Percentiles rank a stretch among this genome's conserved stretches.
Conservation (phyloP, 2,888 invertebrate genomes). For the Eurytoma californica region DNA sequence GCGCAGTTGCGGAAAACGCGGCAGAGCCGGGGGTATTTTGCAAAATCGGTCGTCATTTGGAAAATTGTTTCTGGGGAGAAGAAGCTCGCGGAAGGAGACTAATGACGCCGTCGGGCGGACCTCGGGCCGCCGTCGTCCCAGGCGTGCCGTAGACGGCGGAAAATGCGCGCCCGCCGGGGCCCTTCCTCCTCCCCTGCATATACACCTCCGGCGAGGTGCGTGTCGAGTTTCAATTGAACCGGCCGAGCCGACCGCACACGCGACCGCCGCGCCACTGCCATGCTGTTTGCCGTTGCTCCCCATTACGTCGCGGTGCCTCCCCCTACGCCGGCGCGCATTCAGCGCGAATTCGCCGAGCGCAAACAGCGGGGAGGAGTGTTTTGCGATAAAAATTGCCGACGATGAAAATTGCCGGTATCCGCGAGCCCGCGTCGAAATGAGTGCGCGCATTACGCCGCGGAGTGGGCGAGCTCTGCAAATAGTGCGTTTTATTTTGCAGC, state of each 20-base stretch:
- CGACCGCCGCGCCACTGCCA: conserved; percentile 54
- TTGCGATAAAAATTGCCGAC: conserved; percentile 1
- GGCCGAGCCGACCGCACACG: conserved; percentile 53
- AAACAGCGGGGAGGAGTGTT: neutral
- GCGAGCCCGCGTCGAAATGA: too few relatives aligned
- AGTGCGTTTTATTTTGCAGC: too few relatives aligned
- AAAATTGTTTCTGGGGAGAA: conserved; percentile 40
- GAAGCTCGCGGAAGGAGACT: conserved; percentile 6
- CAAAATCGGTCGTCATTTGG: conserved; percentile 45
- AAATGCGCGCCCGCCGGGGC: conserved; percentile 12
- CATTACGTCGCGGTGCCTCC: conserved; percentile 24
- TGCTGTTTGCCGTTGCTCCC: conserved; percentile 19
- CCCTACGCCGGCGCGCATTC: conserved; percentile 4
- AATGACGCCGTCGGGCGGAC: neutral
- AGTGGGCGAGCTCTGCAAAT: too few relatives aligned
- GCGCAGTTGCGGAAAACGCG: neutral
- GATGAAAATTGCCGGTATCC: neutral
- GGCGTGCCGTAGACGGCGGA: conserved; percentile 7
- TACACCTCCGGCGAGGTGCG: conserved; percentile 59
- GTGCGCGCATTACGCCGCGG: too few relatives aligned
- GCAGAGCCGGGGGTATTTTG: conserved; percentile 7
- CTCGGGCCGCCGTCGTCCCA: conserved; percentile 21
- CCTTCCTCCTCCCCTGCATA: too few relatives aligned
- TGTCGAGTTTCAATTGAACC: conserved; percentile 68
- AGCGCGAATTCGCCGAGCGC: neutral